Evolutionary conservation across 2,888 invertebrate genomes (phyloP).

Genomic region (Synanthedon myopaeformis): DNA sequence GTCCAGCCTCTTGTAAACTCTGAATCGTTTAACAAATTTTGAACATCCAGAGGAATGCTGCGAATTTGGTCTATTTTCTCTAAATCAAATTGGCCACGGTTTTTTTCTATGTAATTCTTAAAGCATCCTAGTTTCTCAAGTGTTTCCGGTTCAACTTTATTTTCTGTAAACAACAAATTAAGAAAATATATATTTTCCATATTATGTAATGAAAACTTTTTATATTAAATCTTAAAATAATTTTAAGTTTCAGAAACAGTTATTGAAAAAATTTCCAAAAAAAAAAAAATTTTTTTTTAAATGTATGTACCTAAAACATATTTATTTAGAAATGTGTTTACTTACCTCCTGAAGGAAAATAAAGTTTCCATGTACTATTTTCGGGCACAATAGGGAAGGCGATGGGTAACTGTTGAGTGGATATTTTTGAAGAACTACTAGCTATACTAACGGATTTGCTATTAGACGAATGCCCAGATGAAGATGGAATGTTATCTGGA

Average conservation of each 20-base stretch:
- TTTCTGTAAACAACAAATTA: conserved; percentile 23
- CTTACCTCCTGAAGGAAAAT: conserved; percentile 79
- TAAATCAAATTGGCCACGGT: conserved; percentile 57
- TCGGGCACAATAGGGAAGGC: conserved; percentile 30
- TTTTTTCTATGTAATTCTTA: conserved; percentile 39
- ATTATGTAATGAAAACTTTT: too few relatives aligned
- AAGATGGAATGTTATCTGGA: conserved; percentile 9
- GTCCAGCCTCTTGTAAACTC: conserved; percentile 73
- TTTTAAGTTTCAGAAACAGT: too few relatives aligned
- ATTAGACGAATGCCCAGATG: conserved; percentile 20
- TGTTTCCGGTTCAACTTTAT: conserved; percentile 33
- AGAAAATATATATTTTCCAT: neutral
- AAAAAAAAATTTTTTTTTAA: too few relatives aligned
- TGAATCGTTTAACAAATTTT: conserved; percentile 64
- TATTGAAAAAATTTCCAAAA: too few relatives aligned
- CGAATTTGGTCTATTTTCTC: conserved; percentile 71
- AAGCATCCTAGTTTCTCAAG: conserved; percentile 29
- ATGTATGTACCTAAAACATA: too few relatives aligned
- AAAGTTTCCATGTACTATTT: conserved; percentile 81
- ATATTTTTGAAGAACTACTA: conserved; percentile 38
- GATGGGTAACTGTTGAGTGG: conserved; percentile 49
- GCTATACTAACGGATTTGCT: conserved; percentile 19
- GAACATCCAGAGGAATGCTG: conserved; percentile 71
- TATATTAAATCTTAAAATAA: too few relatives aligned
- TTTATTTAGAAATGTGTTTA: conserved; percentile 3